Evolutionary conservation across 2,797 vertebrate genomes (phyloP).

Genomic region (Manis javanica): DNA sequence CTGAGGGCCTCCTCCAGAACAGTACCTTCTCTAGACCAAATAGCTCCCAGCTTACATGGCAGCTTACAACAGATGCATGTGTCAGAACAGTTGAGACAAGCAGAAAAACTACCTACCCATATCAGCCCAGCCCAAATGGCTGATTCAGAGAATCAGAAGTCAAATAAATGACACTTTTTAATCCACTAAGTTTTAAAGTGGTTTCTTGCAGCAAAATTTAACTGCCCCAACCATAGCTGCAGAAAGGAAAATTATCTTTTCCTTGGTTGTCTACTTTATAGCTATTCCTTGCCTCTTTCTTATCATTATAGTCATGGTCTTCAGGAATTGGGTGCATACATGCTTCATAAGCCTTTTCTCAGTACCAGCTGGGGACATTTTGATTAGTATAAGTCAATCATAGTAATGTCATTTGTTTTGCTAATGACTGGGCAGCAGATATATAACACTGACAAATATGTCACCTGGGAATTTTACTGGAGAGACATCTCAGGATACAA

Average conservation of each 20-base stretch:
- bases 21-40: not conserved
- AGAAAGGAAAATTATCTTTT: not conserved
- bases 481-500: not conserved
- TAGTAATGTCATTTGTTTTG: not conserved
- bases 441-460: not conserved
- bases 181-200: not conserved
- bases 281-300: not conserved
- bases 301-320: too few relatives aligned
- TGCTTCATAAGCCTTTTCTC: not conserved
- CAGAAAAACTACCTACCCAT: too few relatives aligned
- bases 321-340: not conserved
- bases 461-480: not conserved
- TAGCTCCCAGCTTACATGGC: not conserved
- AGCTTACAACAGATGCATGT: not conserved
- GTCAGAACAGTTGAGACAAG: not conserved
- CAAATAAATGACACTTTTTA: not conserved
- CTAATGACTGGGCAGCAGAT: not conserved
- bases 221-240: not conserved
- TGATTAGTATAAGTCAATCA: not conserved
- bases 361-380: not conserved
- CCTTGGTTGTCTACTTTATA: not conserved
- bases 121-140: not conserved
- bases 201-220: not conserved
- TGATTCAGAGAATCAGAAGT: not conserved
- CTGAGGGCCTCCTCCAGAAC: not conserved